Base-by-base conservation (phyloP, 2,888 invertebrate genomes). In the Tolmerus cingulatus region DNA sequence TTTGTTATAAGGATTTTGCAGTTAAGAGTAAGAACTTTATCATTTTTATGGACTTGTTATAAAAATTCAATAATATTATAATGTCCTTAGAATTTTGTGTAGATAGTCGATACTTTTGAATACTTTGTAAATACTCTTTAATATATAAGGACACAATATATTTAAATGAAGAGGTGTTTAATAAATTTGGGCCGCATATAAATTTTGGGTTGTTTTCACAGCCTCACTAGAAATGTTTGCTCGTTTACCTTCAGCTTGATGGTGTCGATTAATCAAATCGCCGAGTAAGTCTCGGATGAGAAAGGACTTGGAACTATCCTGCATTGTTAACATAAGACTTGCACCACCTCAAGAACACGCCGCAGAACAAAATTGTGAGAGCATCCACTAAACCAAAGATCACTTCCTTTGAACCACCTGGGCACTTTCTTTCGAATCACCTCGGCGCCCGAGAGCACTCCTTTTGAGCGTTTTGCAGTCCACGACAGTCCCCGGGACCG, bases 261-360 rank as follows among this genome's bases (percentile, higher is more conserved):
- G 91, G 74, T 92, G 91, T 19, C 91, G 91, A 89, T 91, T 92
- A 87, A 93, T 92, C 88, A 93, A 90, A 89, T 97, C 97, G 16
- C 97, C 96, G 86, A 97, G 94, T 77, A 97, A 94, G 92, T 97
- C 97, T 91, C 96, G 95, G 89, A 97, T 97, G 88, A 97, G 93
- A 92, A 97, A 97, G 12, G 97, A 97, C 91, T 97, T 97, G 90
- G 94, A 94, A 89, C 94, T 95, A 93, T 94, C 95, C 93, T 94
- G 95, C 92, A 93, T 92, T 16, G 74, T 85, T 43, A 34, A 16
- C 74, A 51, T 82, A 82, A 82, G 37, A 82, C 14, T 14, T 34
- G 34, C n/a, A 81, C 16, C 27, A 27, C 16, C 16, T 74, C 27
- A 16, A 78, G 43, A 4, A 46, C 78, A 40, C 43, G 23, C 12